Conservation (phyloP, 92 coral and sea anemone species). For the Porites evermanni region DNA sequence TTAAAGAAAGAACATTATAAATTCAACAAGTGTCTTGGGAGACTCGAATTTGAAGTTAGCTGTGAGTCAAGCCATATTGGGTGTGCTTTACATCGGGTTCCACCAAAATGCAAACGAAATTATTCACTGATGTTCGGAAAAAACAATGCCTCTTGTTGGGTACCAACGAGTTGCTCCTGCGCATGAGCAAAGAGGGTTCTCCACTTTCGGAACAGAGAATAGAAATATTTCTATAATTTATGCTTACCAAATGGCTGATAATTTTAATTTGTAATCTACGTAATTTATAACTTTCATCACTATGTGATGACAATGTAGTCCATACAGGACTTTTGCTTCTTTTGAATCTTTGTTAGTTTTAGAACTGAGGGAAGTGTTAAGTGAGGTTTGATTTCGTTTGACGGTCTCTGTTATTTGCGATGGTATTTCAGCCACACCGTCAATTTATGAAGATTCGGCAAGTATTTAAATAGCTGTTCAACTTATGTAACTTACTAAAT, state of each 20-base stretch:
- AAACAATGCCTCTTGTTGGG: background rate
- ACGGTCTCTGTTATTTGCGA: no score
- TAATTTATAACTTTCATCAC: background rate
- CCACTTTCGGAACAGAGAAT: background rate
- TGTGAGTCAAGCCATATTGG: background rate
- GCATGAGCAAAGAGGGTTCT: background rate
- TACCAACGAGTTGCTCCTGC: background rate
- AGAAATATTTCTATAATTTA: no score
- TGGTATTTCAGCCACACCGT: no score
- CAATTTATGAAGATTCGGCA: no score
- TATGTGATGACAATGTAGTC: conserved; percentile 11
- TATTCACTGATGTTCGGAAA: background rate
- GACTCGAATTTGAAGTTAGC: background rate
- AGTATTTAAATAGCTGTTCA: no score
- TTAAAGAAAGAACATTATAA: background rate
- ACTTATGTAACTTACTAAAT: no score
- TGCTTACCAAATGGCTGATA: no score
- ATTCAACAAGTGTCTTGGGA: conserved; percentile 22
- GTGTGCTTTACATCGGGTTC: background rate
- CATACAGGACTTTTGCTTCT: background rate
- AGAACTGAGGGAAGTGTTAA: background rate
- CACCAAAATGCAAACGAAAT: conserved; percentile 27
- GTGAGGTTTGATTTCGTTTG: no score
- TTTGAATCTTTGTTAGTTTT: background rate
- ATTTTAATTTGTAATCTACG: background rate